Conservation (phyloP, 2,113 vertebrate species). For the Eira barbara region DNA sequence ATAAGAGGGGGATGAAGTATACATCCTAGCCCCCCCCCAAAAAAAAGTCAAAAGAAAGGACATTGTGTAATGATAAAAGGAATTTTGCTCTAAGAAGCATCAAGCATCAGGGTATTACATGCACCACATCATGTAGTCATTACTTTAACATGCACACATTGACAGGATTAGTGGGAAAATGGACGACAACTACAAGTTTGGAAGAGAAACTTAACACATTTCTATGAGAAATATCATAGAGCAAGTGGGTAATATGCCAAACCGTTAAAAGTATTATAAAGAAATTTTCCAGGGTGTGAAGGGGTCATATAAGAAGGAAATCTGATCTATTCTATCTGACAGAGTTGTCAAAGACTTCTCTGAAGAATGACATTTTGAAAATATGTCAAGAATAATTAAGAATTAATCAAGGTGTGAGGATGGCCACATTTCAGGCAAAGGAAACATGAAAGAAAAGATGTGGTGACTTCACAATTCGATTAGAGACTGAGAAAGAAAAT, state of each 20-base stretch:
- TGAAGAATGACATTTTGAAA: constrained; percentile 29
- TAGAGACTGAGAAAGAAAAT: neutral
- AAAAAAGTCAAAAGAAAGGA: neutral
- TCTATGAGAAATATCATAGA: neutral
- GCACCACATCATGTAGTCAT: neutral
- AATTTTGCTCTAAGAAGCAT: neutral
- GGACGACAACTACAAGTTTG: neutral
- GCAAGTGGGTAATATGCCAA: neutral
- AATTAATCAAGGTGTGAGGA: neutral
- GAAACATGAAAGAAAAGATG: neutral
- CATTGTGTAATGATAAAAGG: neutral
- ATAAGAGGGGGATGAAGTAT: neutral
- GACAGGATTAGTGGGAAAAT: neutral
- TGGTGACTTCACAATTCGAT: neutral
- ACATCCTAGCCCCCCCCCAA: too few species aligned
- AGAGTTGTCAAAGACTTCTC: neutral
- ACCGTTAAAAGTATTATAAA: neutral
- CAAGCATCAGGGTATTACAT: neutral
- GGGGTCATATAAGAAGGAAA: neutral
- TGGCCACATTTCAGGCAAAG: neutral
- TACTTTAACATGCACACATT: neutral
- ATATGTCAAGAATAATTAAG: neutral
- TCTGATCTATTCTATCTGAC: neutral
- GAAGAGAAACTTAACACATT: neutral
- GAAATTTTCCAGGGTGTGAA: neutral